Conservation (phyloP, 2,888 invertebrate genomes). For the Priocnemis perturbator region DNA sequence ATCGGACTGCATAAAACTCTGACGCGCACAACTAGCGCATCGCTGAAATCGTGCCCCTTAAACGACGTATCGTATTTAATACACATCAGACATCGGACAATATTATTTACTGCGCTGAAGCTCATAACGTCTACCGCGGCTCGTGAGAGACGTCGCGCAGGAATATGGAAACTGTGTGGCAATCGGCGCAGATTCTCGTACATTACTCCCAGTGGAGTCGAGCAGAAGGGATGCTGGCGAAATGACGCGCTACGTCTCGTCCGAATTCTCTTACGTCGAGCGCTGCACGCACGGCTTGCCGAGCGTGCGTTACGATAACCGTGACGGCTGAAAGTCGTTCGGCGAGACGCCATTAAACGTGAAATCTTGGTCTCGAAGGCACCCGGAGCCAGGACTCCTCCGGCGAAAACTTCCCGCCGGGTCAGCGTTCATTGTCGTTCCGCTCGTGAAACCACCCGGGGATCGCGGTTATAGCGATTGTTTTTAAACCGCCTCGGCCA, state of each 20-base stretch:
- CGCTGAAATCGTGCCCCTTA: too few relatives aligned
- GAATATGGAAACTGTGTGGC: too few relatives aligned
- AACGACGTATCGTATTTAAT: too few relatives aligned
- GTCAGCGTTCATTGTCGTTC: slow-evolving; percentile 37
- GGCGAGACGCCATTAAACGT: slow-evolving; percentile 41
- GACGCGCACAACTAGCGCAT: too few relatives aligned
- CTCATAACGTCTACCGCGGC: too few relatives aligned
- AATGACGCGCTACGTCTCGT: slow-evolving; percentile 6
- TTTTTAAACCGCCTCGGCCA: slow-evolving; percentile 49
- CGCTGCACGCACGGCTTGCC: not conserved
- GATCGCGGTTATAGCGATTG: slow-evolving; percentile 51
- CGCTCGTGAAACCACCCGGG: slow-evolving; percentile 29
- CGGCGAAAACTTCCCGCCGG: slow-evolving; percentile 42
- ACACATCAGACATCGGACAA: too few relatives aligned
- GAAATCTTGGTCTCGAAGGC: slow-evolving; percentile 30
- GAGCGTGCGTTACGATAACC: slow-evolving; percentile 29
- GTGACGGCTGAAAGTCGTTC: slow-evolving; percentile 31
- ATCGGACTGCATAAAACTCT: not conserved
- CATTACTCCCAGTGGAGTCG: too few relatives aligned
- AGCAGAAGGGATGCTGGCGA: too few relatives aligned
- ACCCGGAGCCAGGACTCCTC: slow-evolving; percentile 19
- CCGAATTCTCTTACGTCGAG: not conserved
- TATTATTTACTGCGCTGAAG: too few relatives aligned
- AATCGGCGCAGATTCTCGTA: too few relatives aligned
- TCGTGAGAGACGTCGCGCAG: too few relatives aligned